Evolutionary conservation across 53 echinoderm and acorn worm genomes (phyloP), one percentile per base, ranked within the genome.

Genomic region (Paracentrotus lividus): DNA sequence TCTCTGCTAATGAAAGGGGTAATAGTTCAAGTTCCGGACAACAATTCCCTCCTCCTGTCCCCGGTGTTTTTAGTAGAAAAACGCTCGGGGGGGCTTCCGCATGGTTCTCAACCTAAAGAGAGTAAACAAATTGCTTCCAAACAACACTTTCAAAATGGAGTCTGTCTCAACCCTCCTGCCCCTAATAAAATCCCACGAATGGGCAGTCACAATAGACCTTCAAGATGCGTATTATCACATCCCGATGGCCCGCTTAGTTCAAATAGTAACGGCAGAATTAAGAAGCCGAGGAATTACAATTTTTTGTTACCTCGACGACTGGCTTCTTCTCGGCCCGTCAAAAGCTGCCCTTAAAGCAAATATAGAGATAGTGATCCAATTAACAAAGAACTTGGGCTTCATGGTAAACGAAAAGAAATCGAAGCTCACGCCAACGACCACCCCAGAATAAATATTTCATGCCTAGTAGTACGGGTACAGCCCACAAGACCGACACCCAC

Each of bases 241-340:
- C 1, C 93, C 85, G 3, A 87, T 86, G 10, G 86, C 95, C 0
- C 78, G 96, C 14, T 47, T 96, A 14, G 81, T 94, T 13, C 34
- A 64, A 45, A 92, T 84, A 9, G 61, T 93, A 12, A 93, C 86
- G 33, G 92, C 91, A 15, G 54, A 86, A 0, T 90, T 95, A 13
- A 49, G 94, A 36, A 44, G 84, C 40, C 38, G 18, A 26, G 96
- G 88, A 1, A 27, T 90, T 20, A 55, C 16, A n/a, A 34, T 94
- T 1, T 96, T 91, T 77, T 57, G 86, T 54, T 96, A 91, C 77
- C 90, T 97, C 1, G 95, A 95, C 97, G 88, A 97, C 76, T 97
- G 95, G 92, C 90, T 97, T 31, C 42, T 93, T 9, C 33, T 93
- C 12, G 93, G 43, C 34, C n/a, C 49, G 0, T 94, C 94, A 40